Evolutionary conservation across 1,140 invertebrate genomes (phyloP), one percentile per base, ranked within the genome.

Genomic region (Magallana angulata): DNA sequence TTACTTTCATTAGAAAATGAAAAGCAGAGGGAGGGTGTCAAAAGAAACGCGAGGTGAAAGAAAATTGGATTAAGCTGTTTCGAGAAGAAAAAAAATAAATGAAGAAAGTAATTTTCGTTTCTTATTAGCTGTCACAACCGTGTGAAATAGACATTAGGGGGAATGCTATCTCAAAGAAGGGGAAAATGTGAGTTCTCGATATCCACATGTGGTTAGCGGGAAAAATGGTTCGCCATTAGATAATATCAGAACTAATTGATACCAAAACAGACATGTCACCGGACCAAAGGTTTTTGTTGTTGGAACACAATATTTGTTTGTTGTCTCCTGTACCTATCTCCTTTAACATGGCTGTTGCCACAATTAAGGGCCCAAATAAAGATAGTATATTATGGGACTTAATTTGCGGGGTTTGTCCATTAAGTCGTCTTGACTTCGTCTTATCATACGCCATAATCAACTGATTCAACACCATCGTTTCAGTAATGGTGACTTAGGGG

Each of bases 51-150:
- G n/a, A n/a, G 60, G 24, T 30, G 68, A 76, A 48, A 76, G 24
- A 76, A 76, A 76, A 76, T 76, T 76, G 68, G 68, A 76, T 76
- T 76, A 76, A 76, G 68, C 68, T 76, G 68, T 76, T 76, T 18
- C 68, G 24, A 76, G 24, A 76, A 30, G 24, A 30, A 76, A 30
- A 30, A 12, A 36, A 48, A 30, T 12, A 62, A 62, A 62, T 62
- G 11, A 76, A 76, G 11, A 76, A 76, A 36, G 24, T 76, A 76
- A 36, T 30, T 71, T 76, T 76, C 68, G 14, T 76, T 76, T 30
- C 24, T 30, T 30, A 76, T 76, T 76, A 76, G 68, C 68, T 36
- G 1, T 76, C 68, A 48, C 36, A 48, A 48, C 5, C 36, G 24
- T 8, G 68, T 76, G 68, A 76, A 76, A 30, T 12, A 76, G 68